Conservation (phyloP, 2,888 invertebrate genomes). For the Platynereis dumerilii region DNA sequence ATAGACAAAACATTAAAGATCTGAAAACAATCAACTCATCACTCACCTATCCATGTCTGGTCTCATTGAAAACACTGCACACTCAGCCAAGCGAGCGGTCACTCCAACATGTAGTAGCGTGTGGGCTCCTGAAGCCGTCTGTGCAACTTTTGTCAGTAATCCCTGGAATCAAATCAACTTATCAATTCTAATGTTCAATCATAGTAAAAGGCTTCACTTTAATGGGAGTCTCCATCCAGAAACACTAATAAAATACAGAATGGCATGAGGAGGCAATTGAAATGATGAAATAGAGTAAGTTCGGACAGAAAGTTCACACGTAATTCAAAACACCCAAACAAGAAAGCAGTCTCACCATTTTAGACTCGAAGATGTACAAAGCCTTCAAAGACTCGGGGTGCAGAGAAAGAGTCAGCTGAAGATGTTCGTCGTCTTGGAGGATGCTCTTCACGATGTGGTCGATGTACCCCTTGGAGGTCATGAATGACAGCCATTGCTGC, state of each 20-base stretch:
- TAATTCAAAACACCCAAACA: too few species aligned
- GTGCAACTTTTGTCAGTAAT: constrained; percentile 54
- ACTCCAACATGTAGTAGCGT: constrained; percentile 55
- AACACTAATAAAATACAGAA: too few species aligned
- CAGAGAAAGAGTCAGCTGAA: constrained; percentile 58
- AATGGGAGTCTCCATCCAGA: too few species aligned
- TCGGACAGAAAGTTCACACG: too few species aligned
- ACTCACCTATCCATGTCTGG: constrained; percentile 53
- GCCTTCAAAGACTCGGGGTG: constrained; percentile 70
- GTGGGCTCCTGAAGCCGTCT: constrained; percentile 55
- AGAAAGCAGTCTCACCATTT: constrained; percentile 77
- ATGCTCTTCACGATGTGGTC: constrained; percentile 84
- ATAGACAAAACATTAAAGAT: too few species aligned
- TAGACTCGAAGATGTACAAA: constrained; percentile 85
- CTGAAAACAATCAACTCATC: too few species aligned
- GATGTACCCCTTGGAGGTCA: constrained; percentile 70
- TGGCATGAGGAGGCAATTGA: too few species aligned
- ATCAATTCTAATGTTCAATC: background rate
- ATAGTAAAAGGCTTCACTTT: too few species aligned
- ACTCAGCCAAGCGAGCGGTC: constrained; percentile 54
- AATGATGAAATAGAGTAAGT: too few species aligned
- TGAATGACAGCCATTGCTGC: constrained; percentile 70
- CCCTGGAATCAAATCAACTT: constrained; percentile 42
- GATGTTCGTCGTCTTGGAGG: constrained; percentile 73
- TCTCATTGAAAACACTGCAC: constrained; percentile 56